Evolutionary conservation across 2,888 invertebrate species (phyloP).

Genomic region (Rotaria socialis): DNA sequence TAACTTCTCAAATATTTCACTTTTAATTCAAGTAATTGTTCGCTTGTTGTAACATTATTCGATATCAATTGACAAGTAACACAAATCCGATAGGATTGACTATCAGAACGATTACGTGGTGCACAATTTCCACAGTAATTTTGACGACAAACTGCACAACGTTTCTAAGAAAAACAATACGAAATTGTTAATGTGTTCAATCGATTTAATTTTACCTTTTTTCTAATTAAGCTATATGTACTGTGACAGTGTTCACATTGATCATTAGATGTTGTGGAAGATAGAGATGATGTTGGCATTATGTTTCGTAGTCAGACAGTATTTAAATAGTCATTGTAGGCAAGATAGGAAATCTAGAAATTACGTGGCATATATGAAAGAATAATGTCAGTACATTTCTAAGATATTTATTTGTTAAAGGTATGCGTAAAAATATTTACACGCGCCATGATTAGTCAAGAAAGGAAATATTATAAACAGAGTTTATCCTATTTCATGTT

Average conservation of each 20-base stretch:
- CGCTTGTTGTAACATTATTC: not conserved
- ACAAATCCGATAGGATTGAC: not conserved
- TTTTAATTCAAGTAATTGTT: slow-evolving; percentile 16
- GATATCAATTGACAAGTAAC: not conserved
- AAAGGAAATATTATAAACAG: not conserved
- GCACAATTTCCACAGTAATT: slow-evolving; percentile 22
- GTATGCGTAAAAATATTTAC: too few species aligned
- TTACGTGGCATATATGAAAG: not conserved
- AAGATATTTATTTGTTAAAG: not conserved
- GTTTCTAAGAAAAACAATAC: not conserved
- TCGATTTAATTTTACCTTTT: not conserved
- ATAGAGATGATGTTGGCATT: not conserved
- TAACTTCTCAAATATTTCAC: not conserved
- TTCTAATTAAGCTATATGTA: not conserved
- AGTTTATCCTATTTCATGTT: too few species aligned
- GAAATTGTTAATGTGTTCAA: not conserved
- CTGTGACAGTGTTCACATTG: slow-evolving; percentile 23
- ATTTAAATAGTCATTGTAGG: not conserved
- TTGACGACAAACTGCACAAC: not conserved
- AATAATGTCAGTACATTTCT: not conserved
- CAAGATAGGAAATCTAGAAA: not conserved
- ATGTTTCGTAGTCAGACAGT: not conserved
- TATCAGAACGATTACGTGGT: not conserved
- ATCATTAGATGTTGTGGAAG: not conserved
- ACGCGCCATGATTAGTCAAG: too few species aligned